Evolutionary conservation across 2,797 vertebrate genomes (phyloP), one percentile per base, ranked within the genome.

Genomic region (Hypotaenidia philippensis): DNA sequence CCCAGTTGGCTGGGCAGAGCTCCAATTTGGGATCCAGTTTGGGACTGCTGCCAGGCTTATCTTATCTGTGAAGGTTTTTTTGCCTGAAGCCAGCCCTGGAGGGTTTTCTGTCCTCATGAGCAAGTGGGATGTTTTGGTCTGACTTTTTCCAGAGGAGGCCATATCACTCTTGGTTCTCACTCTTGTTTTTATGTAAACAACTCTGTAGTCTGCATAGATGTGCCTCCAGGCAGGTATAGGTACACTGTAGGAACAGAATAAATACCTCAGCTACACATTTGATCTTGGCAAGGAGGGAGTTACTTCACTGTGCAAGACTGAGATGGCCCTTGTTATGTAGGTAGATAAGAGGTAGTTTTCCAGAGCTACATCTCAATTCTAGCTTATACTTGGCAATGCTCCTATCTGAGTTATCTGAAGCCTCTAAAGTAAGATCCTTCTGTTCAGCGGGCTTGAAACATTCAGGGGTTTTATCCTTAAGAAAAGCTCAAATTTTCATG

Each of bases 31-130:
- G 85, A 94, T 83, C 79, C 59, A 65, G 53, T 74, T 61, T 45
- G 32, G 55, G 65, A 66, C 5, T 55, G 29, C 29, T 90, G 70
- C 88, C 87, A 91, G 59, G 47, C 5, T 94, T 89, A 81, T 89
- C 66, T 96, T 89, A 87, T 89, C 86, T 83, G 26, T 1, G 2
- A 61, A 92, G 49, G 13, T 10, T 75, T 89, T 19, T 88, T 68
- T 61, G 64, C 91, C 68, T 66, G 75, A 93, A 94, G 83, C 70
- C n/a, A 89, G 44, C 41, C 88, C 83, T 84, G 52, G 82, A 89
- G 86, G 31, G 25, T 66, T 93, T 76, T 94, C 3, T 1, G 41
- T 78, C 61, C 68, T 69, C n/a, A 60, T 0, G 1, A 79, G 36
- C 5, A 13, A 90, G 55, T 13, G 32, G 23, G 52, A 87, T 44